A percentile compares a stretch with the other conserved stretches of the same genome.
Evolutionary conservation across 2,797 vertebrate genomes (phyloP).

Genomic region (Eutrigla gurnardus): DNA sequence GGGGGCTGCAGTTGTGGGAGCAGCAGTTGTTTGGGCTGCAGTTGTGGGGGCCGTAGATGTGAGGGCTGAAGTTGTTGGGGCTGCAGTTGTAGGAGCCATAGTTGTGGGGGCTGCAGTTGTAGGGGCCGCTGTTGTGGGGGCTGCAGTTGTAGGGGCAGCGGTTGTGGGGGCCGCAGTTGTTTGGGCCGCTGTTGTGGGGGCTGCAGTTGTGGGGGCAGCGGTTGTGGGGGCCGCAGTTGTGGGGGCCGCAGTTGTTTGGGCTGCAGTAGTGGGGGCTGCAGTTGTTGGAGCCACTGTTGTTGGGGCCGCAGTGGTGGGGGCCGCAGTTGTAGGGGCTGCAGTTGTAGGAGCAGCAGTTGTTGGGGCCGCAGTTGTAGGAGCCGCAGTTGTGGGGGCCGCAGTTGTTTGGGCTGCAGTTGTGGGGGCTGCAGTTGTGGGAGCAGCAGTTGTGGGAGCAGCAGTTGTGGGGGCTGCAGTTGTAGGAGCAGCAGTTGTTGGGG

Average conservation of each 20-base stretch:
- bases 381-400: accelerated
- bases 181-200: neutral
- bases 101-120: neutral
- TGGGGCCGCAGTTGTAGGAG: neutral
- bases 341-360: neutral
- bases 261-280: neutral
- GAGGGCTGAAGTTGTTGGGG: no score
- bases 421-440: accelerated
- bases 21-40: neutral
- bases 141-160: neutral
- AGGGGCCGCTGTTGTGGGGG: accelerated
- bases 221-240: neutral
- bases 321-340: neutral
- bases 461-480: neutral
- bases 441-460: neutral
- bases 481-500: accelerated
- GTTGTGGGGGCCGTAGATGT: neutral
- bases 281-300: neutral
- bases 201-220: neutral
- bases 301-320: accelerated
- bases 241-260: neutral
- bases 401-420: neutral
- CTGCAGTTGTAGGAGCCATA: no score
- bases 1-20: neutral
- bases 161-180: neutral